A percentile compares a stretch with the other conserved stretches of the same genome.
Conservation (phyloP, 2,888 invertebrate species). For the Papilio demoleus region DNA sequence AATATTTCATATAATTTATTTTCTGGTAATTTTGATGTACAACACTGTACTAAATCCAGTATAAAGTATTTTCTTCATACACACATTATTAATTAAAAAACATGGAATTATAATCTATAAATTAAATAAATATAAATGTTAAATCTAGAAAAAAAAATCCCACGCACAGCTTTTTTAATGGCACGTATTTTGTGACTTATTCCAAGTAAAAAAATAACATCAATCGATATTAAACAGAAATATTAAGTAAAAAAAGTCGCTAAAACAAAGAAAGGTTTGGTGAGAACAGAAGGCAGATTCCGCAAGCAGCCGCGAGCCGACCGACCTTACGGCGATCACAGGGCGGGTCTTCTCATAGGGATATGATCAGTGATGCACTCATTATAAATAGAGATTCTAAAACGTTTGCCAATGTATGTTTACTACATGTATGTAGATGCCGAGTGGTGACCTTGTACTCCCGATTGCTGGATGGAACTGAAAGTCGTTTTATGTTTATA, state of each 20-base stretch:
- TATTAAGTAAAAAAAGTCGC: background rate
- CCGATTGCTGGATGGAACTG: constrained; percentile 70
- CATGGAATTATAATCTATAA: too few species aligned
- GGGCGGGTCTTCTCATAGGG: constrained; percentile 71
- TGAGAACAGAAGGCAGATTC: constrained; percentile 42
- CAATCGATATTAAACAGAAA: constrained; percentile 23
- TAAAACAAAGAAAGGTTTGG: constrained; percentile 43
- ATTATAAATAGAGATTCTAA: constrained; percentile 73
- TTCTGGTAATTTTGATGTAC: too few species aligned
- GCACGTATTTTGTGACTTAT: background rate
- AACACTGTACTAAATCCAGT: too few species aligned
- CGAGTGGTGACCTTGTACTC: constrained; percentile 75
- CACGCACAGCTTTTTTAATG: constrained; percentile 20
- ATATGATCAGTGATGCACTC: constrained; percentile 58
- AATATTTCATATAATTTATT: too few species aligned
- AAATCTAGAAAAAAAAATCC: background rate
- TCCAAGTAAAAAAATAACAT: constrained; percentile 39
- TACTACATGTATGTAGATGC: constrained; percentile 66
- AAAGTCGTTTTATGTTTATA: constrained; percentile 77
- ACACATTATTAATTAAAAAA: too few species aligned
- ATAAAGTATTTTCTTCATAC: too few species aligned
- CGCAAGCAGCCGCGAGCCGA: constrained; percentile 45
- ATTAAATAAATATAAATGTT: too few species aligned
- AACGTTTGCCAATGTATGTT: constrained; percentile 73
- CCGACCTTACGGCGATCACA: constrained; percentile 51